Evolutionary conservation across 2,888 invertebrate species (phyloP).

Genomic region (Agrochola litura): DNA sequence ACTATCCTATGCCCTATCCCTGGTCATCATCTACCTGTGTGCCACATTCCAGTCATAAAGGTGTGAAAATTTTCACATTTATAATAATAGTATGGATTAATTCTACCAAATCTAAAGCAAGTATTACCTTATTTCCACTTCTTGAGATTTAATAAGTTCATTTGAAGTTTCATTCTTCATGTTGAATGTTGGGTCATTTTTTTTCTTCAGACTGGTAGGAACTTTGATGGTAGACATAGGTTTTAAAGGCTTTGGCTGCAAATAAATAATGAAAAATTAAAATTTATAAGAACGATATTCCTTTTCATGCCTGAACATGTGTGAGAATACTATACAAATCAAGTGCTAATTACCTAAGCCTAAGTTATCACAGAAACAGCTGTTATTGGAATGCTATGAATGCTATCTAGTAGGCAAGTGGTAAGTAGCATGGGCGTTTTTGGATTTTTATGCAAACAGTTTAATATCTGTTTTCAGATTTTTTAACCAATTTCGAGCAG

Average conservation of each 20-base stretch:
- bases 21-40: neutral
- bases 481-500: too few species aligned
- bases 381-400: neutral
- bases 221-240: slow-evolving; percentile 64
- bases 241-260: slow-evolving; percentile 83
- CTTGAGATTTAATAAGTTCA: slow-evolving; percentile 84
- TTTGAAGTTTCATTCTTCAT: slow-evolving; percentile 71
- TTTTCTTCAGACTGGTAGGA: slow-evolving; percentile 75
- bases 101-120: neutral
- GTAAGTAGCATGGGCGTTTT: too few species aligned
- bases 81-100: neutral
- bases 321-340: neutral
- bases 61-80: neutral
- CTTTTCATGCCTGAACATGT: neutral
- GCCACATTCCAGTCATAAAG: neutral
- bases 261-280: slow-evolving; percentile 32
- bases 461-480: too few species aligned
- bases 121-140: slow-evolving; percentile 86
- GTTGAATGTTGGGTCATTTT: slow-evolving; percentile 59
- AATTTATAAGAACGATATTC: neutral
- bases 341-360: too few species aligned
- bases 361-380: neutral
- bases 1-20: neutral
- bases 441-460: too few species aligned
- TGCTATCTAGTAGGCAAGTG: neutral